Conservation (phyloP, 1,140 invertebrate genomes). For the Chelonus insularis region DNA sequence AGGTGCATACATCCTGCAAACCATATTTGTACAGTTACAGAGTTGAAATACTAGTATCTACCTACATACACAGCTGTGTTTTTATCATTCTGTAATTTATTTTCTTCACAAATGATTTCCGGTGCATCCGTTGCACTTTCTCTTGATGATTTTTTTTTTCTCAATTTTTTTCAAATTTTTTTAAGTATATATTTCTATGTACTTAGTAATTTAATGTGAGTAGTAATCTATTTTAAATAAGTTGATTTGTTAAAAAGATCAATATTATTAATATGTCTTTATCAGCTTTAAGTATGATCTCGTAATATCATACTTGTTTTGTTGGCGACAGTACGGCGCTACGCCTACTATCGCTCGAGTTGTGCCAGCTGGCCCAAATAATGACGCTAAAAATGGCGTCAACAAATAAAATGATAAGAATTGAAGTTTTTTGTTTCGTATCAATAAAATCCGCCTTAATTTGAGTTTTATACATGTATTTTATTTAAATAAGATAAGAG, state of each 20-base stretch:
- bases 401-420: too few relatives aligned
- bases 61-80: conserved; percentile 8
- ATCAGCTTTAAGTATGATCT: too few relatives aligned
- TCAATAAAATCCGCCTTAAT: too few relatives aligned
- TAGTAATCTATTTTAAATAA: too few relatives aligned
- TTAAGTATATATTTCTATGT: too few relatives aligned
- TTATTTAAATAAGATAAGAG: too few relatives aligned
- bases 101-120: conserved; percentile 18
- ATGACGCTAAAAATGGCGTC: not conserved
- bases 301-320: not conserved
- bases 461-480: not conserved
- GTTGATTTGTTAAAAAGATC: too few relatives aligned
- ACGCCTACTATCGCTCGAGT: not conserved
- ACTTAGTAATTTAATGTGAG: too few relatives aligned
- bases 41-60: conserved; percentile 14
- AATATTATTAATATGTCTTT: too few relatives aligned
- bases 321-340: not conserved
- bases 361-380: conserved; percentile 1
- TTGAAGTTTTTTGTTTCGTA: too few relatives aligned
- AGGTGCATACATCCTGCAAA: conserved; percentile 10
- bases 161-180: too few relatives aligned
- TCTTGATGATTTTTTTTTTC: too few relatives aligned
- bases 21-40: conserved; percentile 17
- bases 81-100: conserved; percentile 7
- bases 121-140: conserved; percentile 21